Percentiles rank a stretch among this genome's conserved stretches.
Conservation (phyloP, 2,888 invertebrate genomes). For the Penaeus monodon region DNA sequence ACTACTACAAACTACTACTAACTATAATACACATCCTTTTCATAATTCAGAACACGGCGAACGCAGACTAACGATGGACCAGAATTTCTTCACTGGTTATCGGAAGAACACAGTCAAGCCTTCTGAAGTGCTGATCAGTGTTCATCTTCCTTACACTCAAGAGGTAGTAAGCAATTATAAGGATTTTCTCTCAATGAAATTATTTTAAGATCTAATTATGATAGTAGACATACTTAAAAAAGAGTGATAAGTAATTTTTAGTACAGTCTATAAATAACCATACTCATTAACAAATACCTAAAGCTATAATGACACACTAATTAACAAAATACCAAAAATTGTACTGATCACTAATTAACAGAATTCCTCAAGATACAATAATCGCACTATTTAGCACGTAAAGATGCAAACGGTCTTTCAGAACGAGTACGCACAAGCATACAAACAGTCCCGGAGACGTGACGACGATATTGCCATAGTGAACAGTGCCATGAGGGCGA, state of each 20-base stretch:
- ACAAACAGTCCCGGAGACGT: constrained; percentile 90
- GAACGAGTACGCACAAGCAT: constrained; percentile 83
- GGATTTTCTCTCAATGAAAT: constrained; percentile 16
- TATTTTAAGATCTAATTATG: background rate
- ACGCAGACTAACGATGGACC: constrained; percentile 79
- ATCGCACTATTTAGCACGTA: too few relatives aligned
- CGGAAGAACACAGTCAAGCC: constrained; percentile 80
- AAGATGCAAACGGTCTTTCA: constrained; percentile 65
- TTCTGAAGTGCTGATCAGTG: constrained; percentile 83
- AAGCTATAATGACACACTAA: too few relatives aligned
- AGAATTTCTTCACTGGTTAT: constrained; percentile 87
- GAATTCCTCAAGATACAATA: background rate
- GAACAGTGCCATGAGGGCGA: constrained; percentile 82
- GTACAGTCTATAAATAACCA: too few relatives aligned
- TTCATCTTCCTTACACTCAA: constrained; percentile 82
- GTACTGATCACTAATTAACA: background rate
- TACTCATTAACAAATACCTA: too few relatives aligned
- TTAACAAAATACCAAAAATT: background rate
- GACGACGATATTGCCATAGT: constrained; percentile 98
- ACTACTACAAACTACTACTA: too few relatives aligned
- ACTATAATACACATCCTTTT: background rate
- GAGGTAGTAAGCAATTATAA: constrained; percentile 68
- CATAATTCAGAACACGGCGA: constrained; percentile 51
- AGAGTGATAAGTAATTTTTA: constrained; percentile 67
- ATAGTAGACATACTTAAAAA: constrained; percentile 74